Evolutionary conservation across 2,888 invertebrate species (phyloP), one percentile per base, ranked within the genome.

Genomic region (Sthenelais limicola): DNA sequence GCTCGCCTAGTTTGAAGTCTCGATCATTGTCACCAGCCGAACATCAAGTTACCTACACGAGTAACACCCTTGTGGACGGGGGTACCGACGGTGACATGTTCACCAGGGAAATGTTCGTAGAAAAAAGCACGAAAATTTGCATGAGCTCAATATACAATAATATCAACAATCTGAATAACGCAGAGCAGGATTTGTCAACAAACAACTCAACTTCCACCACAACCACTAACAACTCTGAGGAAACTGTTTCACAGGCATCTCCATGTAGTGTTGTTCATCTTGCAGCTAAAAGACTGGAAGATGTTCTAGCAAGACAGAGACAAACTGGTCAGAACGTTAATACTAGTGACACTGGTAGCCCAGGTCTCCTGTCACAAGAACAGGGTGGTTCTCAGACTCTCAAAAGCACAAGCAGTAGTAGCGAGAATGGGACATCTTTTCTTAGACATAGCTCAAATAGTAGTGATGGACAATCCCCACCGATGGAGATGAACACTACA

Each of bases 11-110:
- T 48, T 67, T 74, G 21, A 76, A 76, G 56, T 62, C 70, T 30
- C 48, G 68, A 30, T 58, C 74, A 5, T 74, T 81, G 58, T 82
- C 82, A 12, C 82, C 82, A 21, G 81, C 82, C 4, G 79, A 81
- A n/a, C 80, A 80, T 30, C 80, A 80, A 32, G 56, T 68, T 35
- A 54, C 68, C 3, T 68, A 38, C 67, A 47, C 66, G 15, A 56
- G 73, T n/a, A 56, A 68, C 26, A 54, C 54, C 52, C 33, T 73
- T 38, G 54, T 68, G 52, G 56, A 68, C 24, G 71, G 71, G n/a
- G 62, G 18, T n/a, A 30, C 62, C 3, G 35, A 43, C 1, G 62
- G 33, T 12, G 71, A 62, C 12, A 62, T 58, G 58, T 71, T 71
- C 35, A 43, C 58, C 18, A 21, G 58, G 47, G 79, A 80, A 32